Base-by-base conservation (phyloP, 2,888 invertebrate species). In the Drosophila nigritarsus region DNA sequence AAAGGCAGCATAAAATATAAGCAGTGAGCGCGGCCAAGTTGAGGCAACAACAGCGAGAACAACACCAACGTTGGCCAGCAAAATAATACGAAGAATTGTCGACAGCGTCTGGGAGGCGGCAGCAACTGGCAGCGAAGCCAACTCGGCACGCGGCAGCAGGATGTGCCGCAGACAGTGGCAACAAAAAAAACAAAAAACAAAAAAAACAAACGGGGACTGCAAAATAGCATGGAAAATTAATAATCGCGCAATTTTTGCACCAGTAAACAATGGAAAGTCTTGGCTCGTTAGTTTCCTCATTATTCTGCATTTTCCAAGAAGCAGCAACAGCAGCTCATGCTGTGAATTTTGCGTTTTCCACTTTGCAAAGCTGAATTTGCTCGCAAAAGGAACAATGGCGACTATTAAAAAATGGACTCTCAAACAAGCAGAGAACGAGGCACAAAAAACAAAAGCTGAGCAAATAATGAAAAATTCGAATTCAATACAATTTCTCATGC, bases 241-340 rank as follows among this genome's bases (percentile, higher is more conserved):
- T 88, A 88, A 90, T 89, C 90, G 87, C 82, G 83, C 90, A 88
- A 90, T 90, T 90, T 83, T 90, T 87, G 89, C 82, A 73, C 86
- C 89, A 85, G 89, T 89, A 88, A 90, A 89, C 88, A 89, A 90
- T 87, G 90, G 67, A 86, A 87, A 90, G 89, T 88, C 90, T 89
- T 85, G 89, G 90, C 88, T 89, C 87, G 88, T 90, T 90, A 89
- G 86, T 90, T 89, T 89, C 80, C 85, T 87, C 89, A 89, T 90
- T 89, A 89, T 85, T 89, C 83, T 76, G 86, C 78, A 83, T 83
- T 89, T 75, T 69, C 74, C 58, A 64, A 65, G 61, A 65, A 40
- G 40, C 51, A 36, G 27, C 42, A 42, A n/a, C 15, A 60, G 48
- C 38, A 56, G 55, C 72, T 62, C 72, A 53, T 30, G 75, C 64